A percentile compares a stretch with the other conserved stretches of the same genome.
Conservation (phyloP, 2,797 vertebrate genomes). For the Chaetodon trifasciatus region DNA sequence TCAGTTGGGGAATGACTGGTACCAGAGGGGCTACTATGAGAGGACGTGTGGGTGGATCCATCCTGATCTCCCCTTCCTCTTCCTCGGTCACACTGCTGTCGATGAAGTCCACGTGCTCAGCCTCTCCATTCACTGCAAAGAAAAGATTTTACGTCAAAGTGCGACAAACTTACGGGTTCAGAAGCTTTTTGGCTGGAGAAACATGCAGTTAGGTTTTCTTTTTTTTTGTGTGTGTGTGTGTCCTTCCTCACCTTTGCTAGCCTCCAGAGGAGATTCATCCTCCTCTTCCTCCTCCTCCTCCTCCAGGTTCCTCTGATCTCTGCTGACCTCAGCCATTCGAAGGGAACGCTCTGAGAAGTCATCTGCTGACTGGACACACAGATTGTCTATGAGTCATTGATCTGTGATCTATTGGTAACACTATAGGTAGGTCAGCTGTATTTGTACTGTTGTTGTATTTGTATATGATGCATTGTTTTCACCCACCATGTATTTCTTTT, state of each 20-base stretch:
- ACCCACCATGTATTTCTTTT: background rate
- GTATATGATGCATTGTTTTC: background rate
- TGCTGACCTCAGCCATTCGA: conserved; percentile 87
- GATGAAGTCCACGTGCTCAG: conserved; percentile 88
- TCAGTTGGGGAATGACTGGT: background rate
- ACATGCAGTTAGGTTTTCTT: background rate
- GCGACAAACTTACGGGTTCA: background rate
- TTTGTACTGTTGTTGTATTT: background rate
- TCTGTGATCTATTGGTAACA: background rate
- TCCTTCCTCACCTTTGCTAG: conserved; percentile 67
- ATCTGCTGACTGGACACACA: conserved; percentile 87
- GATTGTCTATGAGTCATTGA: background rate
- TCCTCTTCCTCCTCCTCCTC: conserved; percentile 76
- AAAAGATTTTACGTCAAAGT: background rate
- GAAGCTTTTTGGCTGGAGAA: background rate
- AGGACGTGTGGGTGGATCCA: conserved; percentile 41
- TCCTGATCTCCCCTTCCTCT: conserved; percentile 81
- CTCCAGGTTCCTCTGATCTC: conserved; percentile 87
- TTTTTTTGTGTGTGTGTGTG: background rate
- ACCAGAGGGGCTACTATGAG: conserved; percentile 71
- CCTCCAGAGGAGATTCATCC: conserved; percentile 54
- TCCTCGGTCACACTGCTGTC: conserved; percentile 86
- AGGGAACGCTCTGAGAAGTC: conserved; percentile 92
- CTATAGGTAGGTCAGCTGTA: background rate
- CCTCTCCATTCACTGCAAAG: conserved; percentile 82